Base-by-base conservation (phyloP, 2,797 vertebrate genomes). In the Fundulus diaphanus region DNA sequence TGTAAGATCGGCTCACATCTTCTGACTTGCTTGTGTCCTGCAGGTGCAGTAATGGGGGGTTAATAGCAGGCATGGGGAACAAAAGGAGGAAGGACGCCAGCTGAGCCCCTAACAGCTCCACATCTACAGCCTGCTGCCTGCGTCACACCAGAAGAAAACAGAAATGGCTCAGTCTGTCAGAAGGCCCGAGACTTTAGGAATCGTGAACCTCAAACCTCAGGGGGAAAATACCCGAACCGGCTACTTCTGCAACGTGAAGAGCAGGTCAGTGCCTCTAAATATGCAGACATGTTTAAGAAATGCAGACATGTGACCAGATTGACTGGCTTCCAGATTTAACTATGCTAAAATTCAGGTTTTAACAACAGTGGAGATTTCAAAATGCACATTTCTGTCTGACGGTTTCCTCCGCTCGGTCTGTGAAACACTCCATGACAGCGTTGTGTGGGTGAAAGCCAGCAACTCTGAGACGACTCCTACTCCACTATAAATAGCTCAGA, bases 231-330 rank as follows among this genome's bases (percentile, higher is more conserved):
- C 81, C 80, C 93, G 93, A 79, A 83, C 84, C 49, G 86, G 94
- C 86, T 96, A 96, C 92, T 95, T 96, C 84, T 94, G 94, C 83
- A 95, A 94, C 27, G 94, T 95, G 71, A 95, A 95, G 88, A 93
- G 83, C 87, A 96, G 95, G 95, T 95, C 76, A 89, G 87, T n/a
- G 57, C 74, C 33, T 70, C 35, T 74, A 40, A 86, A 77, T 67
- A 51, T 35, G 1, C 46, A 70, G 79, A 86, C 89, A 85, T 83
- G 20, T 75, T 68, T n/a, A 46, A 74, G 31, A 22, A 44, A 80
- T n/a, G 24, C 22, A 56, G n/a, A 46, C 70, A 81, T 8, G n/a
- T n/a, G n/a, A 78, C 40, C 37, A 57, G 70, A 7, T 35, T 49
- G 15, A 49, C 16, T 20, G 46, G 44, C 13, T 31, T 29, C 70